Evolutionary conservation across 2,113 vertebrate genomes (phyloP).

Genomic region (Callaeas wilsoni): DNA sequence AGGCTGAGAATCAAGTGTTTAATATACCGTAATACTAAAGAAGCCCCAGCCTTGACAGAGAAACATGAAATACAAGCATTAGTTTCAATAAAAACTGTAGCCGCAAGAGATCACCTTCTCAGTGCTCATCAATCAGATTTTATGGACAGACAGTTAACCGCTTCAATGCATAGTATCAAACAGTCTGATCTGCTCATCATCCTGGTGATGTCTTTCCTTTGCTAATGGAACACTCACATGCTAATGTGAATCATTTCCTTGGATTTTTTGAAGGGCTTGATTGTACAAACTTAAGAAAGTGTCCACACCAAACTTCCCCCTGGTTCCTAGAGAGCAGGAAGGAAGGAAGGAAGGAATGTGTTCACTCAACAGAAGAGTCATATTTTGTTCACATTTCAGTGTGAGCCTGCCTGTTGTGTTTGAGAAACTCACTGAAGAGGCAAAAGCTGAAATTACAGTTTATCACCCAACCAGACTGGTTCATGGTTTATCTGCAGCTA

Average conservation of each 20-base stretch:
- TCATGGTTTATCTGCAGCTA: slow-evolving; percentile 11
- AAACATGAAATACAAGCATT: not conserved
- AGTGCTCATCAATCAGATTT: not conserved
- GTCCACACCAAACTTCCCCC: not conserved
- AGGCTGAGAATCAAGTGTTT: not conserved
- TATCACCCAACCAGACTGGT: slow-evolving; percentile 6
- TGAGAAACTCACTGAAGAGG: not conserved
- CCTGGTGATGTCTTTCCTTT: not conserved
- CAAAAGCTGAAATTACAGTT: slow-evolving; percentile 36
- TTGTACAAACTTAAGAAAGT: not conserved
- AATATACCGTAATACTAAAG: not conserved
- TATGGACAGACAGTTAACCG: not conserved
- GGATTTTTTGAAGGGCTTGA: not conserved
- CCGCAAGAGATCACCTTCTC: not conserved
- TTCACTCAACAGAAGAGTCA: not conserved
- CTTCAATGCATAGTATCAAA: not conserved
- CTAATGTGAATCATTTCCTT: not conserved
- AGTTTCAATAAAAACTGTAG: not conserved
- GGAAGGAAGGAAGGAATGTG: not conserved
- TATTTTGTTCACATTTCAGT: slow-evolving; percentile 13
- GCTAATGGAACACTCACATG: not conserved
- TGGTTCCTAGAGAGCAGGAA: not conserved
- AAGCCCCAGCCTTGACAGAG: not conserved
- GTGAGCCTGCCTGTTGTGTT: not conserved
- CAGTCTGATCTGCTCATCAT: not conserved